Conservation (phyloP, 2,113 vertebrate genomes). For the Campylorhamphus procurvoides region DNA sequence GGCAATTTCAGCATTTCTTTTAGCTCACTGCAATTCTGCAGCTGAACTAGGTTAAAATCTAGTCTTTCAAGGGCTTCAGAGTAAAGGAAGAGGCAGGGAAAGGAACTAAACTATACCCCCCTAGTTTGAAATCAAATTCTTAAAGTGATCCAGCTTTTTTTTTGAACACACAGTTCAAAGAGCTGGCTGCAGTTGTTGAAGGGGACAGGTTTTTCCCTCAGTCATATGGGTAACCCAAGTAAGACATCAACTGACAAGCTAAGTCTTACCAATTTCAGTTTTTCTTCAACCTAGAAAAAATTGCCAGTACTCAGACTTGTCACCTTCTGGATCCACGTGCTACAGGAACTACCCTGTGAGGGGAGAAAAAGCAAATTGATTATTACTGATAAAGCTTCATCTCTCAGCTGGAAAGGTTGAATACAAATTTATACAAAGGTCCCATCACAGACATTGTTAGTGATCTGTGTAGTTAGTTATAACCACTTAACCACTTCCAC, state of each 20-base stretch:
- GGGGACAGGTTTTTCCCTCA: not conserved
- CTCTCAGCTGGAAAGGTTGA: not conserved
- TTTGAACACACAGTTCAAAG: not conserved
- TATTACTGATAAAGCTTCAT: not conserved
- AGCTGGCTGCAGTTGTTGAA: not conserved
- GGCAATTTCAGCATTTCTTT: not conserved
- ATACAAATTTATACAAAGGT: not conserved
- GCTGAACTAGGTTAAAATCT: not conserved
- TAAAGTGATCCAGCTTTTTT: not conserved
- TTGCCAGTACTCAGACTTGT: not conserved
- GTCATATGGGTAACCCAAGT: not conserved
- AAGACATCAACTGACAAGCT: not conserved
- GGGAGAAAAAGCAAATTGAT: not conserved
- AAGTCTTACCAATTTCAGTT: conserved; percentile 43
- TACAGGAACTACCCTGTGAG: not conserved
- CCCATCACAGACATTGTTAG: not conserved
- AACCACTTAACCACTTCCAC: not conserved
- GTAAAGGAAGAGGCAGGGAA: not conserved
- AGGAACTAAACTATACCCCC: not conserved
- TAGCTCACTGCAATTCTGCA: not conserved
- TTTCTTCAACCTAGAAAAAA: not conserved
- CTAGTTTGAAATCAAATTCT: not conserved
- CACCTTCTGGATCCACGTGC: not conserved
- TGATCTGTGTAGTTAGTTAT: not conserved
- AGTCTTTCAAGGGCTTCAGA: not conserved